These are phyloP conservation scores for Dasyornis broadbenti DNA, from an alignment of 2,113 vertebrate species.

Conservation along the genomic window DNA sequence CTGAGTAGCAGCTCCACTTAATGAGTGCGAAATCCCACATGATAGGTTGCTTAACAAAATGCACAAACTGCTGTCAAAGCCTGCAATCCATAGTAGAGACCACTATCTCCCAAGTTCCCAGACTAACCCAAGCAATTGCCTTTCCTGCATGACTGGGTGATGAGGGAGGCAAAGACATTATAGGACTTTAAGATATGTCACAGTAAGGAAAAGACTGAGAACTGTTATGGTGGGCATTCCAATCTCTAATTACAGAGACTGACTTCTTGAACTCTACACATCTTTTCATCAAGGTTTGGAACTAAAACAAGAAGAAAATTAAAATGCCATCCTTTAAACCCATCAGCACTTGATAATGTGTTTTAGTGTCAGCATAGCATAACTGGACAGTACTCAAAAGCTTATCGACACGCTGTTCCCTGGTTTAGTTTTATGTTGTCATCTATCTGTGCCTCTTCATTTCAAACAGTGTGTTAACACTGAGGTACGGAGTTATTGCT, in stretches of 20 bases:
- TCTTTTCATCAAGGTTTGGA: background rate
- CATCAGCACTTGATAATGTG: background rate
- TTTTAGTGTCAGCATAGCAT: background rate
- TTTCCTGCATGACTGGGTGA: background rate
- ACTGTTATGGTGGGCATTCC: background rate
- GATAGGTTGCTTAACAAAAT: background rate
- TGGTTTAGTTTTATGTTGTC: background rate
- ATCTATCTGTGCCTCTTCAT: background rate
- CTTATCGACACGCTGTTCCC: background rate
- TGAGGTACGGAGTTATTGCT: background rate
- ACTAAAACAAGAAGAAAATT: background rate
- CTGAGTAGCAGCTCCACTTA: background rate
- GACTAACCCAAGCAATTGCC: background rate
- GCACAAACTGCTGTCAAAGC: background rate
- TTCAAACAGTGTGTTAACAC: background rate
- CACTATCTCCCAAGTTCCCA: background rate
- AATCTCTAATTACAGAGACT: background rate
- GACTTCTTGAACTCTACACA: background rate
- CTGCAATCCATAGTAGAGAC: background rate
- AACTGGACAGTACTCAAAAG: background rate
- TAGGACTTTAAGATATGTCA: background rate
- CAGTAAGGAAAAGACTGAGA: background rate
- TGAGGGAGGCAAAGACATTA: background rate
- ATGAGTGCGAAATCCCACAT: background rate
- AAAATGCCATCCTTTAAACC: background rate